Conservation (phyloP, 2,797 vertebrate genomes). For the Sebastes melanostomus region DNA sequence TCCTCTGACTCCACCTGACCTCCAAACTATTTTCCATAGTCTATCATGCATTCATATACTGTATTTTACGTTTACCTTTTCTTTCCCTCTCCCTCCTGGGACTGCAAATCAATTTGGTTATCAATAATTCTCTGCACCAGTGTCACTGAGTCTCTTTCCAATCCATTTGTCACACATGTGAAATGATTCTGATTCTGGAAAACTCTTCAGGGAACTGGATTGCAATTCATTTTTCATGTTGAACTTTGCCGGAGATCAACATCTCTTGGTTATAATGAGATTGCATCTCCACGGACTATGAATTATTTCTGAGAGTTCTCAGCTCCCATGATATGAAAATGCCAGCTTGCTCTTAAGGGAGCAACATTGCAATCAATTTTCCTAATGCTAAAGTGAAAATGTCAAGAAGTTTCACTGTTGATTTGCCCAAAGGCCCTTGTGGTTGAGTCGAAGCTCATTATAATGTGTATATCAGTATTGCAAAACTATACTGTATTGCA, state of each 20-base stretch:
- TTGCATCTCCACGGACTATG: slow-evolving; percentile 47
- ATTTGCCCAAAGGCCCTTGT: slow-evolving; percentile 38
- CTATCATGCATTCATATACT: neutral
- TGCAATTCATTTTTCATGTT: slow-evolving; percentile 53
- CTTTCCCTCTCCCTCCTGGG: neutral
- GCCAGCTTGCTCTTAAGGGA: slow-evolving; percentile 54
- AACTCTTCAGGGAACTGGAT: slow-evolving; percentile 33
- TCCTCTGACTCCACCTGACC: neutral
- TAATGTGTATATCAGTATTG: slow-evolving; percentile 24
- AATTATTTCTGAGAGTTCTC: slow-evolving; percentile 58
- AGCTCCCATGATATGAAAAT: slow-evolving; percentile 58
- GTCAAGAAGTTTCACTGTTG: slow-evolving; percentile 57
- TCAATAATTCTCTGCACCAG: slow-evolving; percentile 10
- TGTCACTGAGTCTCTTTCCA: neutral
- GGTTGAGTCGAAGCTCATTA: slow-evolving; percentile 42
- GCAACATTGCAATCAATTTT: slow-evolving; percentile 63
- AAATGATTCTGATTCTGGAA: slow-evolving; percentile 20
- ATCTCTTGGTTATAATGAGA: slow-evolving; percentile 64
- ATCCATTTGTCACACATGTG: slow-evolving; percentile 12
- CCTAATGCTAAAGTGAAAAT: slow-evolving; percentile 60
- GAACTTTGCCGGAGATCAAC: slow-evolving; percentile 60
- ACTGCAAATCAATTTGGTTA: neutral
- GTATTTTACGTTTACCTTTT: neutral
- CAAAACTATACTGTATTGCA: neutral
- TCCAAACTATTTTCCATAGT: neutral